A percentile compares a stretch with the other conserved stretches of the same genome.
Conservation (phyloP, 2,888 invertebrate genomes). For the Cacoxenus indagator region DNA sequence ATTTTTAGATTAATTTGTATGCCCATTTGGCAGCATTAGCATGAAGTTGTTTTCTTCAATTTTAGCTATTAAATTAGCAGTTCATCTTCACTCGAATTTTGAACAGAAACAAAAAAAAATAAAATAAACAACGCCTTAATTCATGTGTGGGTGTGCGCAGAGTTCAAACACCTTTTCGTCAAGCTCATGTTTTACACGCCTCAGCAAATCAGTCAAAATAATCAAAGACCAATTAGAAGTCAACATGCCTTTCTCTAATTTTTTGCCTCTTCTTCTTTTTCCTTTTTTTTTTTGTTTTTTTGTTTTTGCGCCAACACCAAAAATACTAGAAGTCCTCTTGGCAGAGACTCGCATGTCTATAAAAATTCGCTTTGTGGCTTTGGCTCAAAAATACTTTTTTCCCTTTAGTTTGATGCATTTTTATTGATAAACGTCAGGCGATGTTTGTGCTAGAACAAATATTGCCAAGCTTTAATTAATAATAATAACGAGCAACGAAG, state of each 20-base stretch:
- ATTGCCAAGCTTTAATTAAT: conserved; percentile 12
- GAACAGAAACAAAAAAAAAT: no score
- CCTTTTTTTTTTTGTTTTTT: neutral
- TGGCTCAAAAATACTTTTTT: neutral
- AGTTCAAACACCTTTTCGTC: conserved; percentile 8
- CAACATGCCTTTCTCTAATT: conserved; percentile 17
- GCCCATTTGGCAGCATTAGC: no score
- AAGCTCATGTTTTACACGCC: neutral
- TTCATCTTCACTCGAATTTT: no score
- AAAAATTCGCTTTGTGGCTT: neutral
- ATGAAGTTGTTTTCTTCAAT: no score
- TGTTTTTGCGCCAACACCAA: neutral
- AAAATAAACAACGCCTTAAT: no score
- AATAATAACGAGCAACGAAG: conserved; percentile 16
- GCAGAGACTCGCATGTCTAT: conserved; percentile 5
- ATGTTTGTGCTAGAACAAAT: conserved; percentile 34
- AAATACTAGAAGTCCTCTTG: neutral
- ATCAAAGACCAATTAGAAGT: conserved; percentile 17
- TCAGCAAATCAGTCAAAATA: conserved; percentile 11
- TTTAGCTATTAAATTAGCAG: no score
- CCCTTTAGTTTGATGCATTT: conserved; percentile 47
- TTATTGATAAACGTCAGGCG: conserved; percentile 61
- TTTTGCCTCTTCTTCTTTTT: neutral
- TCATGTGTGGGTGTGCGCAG: neutral
- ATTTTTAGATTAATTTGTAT: no score